Percentiles rank a stretch among this genome's conserved stretches.
Evolutionary conservation across 1,140 invertebrate genomes (phyloP).

Genomic region (Steinernema feltiae): DNA sequence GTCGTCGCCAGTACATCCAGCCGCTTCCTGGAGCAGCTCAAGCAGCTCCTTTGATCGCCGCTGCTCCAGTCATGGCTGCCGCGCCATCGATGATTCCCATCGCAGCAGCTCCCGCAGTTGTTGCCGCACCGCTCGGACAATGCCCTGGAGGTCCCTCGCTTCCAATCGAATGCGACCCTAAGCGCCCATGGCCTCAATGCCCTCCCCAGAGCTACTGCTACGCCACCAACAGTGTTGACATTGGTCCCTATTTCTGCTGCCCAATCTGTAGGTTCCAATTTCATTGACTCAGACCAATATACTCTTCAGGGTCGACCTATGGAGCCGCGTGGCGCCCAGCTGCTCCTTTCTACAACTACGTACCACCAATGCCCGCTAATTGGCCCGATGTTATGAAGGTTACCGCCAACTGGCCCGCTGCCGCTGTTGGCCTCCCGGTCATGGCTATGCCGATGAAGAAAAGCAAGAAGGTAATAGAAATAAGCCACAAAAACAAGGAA

Average conservation of each 20-base stretch:
- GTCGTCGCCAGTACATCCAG: slow-evolving; percentile 39
- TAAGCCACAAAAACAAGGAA: neutral
- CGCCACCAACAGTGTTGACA: slow-evolving; percentile 57
- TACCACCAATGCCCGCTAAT: slow-evolving; percentile 45
- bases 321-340: slow-evolving; percentile 57
- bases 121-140: slow-evolving; percentile 38
- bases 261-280: slow-evolving; percentile 52
- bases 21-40: slow-evolving; percentile 35
- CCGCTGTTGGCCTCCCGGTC: slow-evolving; percentile 46
- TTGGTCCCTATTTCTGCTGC: slow-evolving; percentile 57
- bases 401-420: slow-evolving; percentile 46
- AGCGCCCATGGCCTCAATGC: slow-evolving; percentile 56
- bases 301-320: slow-evolving; percentile 51
- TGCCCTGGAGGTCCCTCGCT: slow-evolving; percentile 55
- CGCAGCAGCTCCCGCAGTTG: slow-evolving; percentile 14
- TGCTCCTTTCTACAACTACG: slow-evolving; percentile 57
- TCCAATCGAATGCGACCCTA: slow-evolving; percentile 58
- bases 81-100: too few relatives aligned
- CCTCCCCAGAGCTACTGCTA: slow-evolving; percentile 58
- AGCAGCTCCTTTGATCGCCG: slow-evolving; percentile 27
- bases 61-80: slow-evolving; percentile 23
- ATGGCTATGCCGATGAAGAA: slow-evolving; percentile 34
- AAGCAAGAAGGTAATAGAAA: slow-evolving; percentile 20
- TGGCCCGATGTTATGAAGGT: slow-evolving; percentile 39
- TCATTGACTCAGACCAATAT: neutral